Evolutionary conservation across 2,797 vertebrate genomes (phyloP), one percentile per base, ranked within the genome.

Genomic region (Peromyscus melanophrys): DNA sequence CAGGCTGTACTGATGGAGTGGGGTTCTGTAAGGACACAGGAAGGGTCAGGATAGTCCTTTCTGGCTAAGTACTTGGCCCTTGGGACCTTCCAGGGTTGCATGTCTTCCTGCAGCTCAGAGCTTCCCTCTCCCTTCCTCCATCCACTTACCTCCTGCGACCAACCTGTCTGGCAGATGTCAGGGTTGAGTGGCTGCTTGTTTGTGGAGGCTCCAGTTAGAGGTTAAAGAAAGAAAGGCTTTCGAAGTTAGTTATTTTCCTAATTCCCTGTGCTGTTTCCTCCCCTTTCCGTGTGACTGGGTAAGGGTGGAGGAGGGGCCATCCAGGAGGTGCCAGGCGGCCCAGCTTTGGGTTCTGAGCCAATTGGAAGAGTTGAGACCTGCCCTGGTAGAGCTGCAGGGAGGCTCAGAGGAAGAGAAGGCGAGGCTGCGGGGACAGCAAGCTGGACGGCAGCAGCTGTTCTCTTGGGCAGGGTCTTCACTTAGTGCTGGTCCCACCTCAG

Each of bases 161-260:
- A 67, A 2, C 49, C 43, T 52, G 31, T 43, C 37, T 1, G 59
- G 8, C 40, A 67, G 49, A 25, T 34, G 49, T 55, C 82, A 52
- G 67, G 40, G 12, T 27, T 6, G 0, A 61, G 46, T 25, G 73
- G 82, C 34, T 37, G 11, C 69, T 81, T 61, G 83, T 52, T 76
- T 67, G 25, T 0, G 6, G 21, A 71, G 46, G 77, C 27, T 82
- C 19, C n/a, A 89, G 61, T 59, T 12, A 1, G 71, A 34, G 59
- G 34, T 59, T 49, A 71, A 76, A 40, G n/a, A 14, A 76, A 25
- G 43, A 57, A 40, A 88, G 14, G 6, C 29, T 49, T 81, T 95
- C 52, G 55, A 57, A 71, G 73, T 86, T 55, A 82, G 63, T 57
- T 80, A 81, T 90, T 93, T 83, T 86, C 40, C 90, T 34, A 40